Conservation (phyloP, 2,797 vertebrate genomes). For the Dromococcyx pavoninus region DNA sequence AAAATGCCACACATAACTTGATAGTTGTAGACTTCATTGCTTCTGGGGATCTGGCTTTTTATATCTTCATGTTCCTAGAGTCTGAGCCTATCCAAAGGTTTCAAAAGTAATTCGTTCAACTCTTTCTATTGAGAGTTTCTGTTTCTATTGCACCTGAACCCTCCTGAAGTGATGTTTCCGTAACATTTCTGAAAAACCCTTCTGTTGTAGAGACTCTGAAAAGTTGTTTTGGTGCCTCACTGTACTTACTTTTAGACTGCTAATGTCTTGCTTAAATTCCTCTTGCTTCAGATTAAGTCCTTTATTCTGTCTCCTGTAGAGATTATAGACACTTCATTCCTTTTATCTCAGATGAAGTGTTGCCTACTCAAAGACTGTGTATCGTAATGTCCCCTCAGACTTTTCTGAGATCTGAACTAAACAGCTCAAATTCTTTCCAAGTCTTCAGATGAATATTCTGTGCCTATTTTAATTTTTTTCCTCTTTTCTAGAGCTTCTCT, state of each 20-base stretch:
- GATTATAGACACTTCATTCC: not conserved
- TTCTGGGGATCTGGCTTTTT: not conserved
- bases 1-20: not conserved
- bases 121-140: not conserved
- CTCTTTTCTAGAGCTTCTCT: not conserved
- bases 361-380: accelerated
- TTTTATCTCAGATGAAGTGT: not conserved
- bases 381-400: not conserved
- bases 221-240: not conserved
- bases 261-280: not conserved
- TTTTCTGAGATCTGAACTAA: not conserved
- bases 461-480: not conserved
- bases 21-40: not conserved
- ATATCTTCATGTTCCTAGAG: not conserved
- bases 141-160: not conserved
- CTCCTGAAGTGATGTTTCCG: not conserved
- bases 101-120: not conserved
- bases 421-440: not conserved
- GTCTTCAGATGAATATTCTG: not conserved
- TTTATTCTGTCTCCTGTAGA: not conserved
- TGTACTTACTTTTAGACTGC: not conserved
- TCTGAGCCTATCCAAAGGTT: not conserved
- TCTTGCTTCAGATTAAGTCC: not conserved
- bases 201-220: not conserved
- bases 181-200: not conserved